Base-by-base conservation (phyloP, 2,797 vertebrate genomes). In the Chloroceryle inda region DNA sequence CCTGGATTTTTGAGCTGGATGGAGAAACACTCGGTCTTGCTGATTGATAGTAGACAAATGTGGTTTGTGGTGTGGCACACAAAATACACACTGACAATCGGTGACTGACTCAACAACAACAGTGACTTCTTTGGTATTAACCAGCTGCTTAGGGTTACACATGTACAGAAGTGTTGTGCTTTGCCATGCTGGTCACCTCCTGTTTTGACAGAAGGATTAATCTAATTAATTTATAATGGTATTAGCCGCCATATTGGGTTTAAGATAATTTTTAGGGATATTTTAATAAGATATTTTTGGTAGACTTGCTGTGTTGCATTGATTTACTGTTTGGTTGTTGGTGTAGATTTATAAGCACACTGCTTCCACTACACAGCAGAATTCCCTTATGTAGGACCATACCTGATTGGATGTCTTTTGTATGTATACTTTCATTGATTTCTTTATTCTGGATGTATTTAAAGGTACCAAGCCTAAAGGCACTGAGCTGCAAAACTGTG, bases 351-450 rank as follows among this genome's bases (percentile, higher is more conserved):
- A 72, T 73, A 89, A 92, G 91, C 58, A 44, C 7, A 16, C 24
- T 31, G 5, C 20, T 67, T 91, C 55, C 9, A 52, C 44, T 26
- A 73, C 19, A 7, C 31, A 45, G 53, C 13, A 79, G 45, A 92
- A 82, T 69, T 73, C 71, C 31, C 35, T 22, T 38, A 42, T 38
- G 10, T 72, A 59, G 53, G 64, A 45, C 42, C 79, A 29, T 64
- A 45, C 13, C 24, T 69, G 59, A 84, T 11, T 79, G 31, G n/a
- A 35, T 86, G 31, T 44, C 22, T 78, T 84, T 78, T 94, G 59
- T 85, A 76, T 76, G 50, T 86, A 4, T 69, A n/a, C 91, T 85
- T 95, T 83, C 19, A 67, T 79, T 73, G 35, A 63, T 94, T 88
- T 84, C 59, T 81, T 69, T 84, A 38, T 89, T 81, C 42, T 86